Evolutionary conservation across 2,888 invertebrate species (phyloP), one percentile per base, ranked within the genome.

Genomic region (Latheticus oryzae): DNA sequence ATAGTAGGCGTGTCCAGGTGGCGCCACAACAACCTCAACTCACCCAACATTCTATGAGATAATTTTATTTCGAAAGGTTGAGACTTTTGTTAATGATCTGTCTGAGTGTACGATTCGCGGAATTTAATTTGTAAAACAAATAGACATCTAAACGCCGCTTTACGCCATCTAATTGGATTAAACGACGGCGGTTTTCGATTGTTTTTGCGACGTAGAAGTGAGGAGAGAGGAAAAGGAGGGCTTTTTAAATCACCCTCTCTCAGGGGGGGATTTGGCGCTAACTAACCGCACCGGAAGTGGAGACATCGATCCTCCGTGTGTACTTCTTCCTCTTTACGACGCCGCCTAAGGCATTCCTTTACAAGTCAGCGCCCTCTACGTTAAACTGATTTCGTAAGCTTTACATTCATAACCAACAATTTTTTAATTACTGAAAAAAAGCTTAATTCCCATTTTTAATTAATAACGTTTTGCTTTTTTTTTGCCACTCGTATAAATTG

Each of bases 1-100:
- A n/a, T 66, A 67, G 64, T 69, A 68, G 74, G 72, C 74, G 74
- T 70, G 71, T 67, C 61, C 35, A 73, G 66, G 60, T 73, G 74
- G 74, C 74, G 74, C 74, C 74, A 73, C 68, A 58, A 59, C 48
- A 50, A 60, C 50, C 56, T 21, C 32, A 50, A 52, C n/a, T n/a
- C n/a, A n/a, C n/a, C n/a, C n/a, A n/a, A 67, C 68, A 57, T 60
- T 61, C 62, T 56, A 60, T 56, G 65, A 62, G 65, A 68, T 67
- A 69, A 70, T 68, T 69, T 69, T 61, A 66, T 70, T 68, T 65
- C 63, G 58, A 67, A 64, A 69, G 67, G 63, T 66, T 62, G 57
- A 33, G 37, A 33, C 60, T 58, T 62, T 63, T 65, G 62, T 65
- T 69, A 68, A 68, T 68, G 66, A 65, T 58, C 61, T 57, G 53